Evolutionary conservation across 2,113 vertebrate species (phyloP), one percentile per base, ranked within the genome.

Genomic region (Petrocephalus microphthalmus): DNA sequence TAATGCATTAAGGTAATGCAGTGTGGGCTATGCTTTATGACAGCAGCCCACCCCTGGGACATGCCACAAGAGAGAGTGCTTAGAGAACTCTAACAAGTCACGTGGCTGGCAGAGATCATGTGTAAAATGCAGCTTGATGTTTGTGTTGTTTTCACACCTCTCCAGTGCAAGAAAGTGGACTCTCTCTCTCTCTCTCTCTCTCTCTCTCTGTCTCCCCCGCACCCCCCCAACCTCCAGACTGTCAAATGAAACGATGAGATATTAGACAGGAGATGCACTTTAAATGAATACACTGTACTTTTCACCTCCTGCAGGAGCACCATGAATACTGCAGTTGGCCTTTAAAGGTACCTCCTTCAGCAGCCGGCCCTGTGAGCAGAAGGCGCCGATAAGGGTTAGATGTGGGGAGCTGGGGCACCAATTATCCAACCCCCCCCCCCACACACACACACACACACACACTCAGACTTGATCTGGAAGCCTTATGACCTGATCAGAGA

Each of bases 1-100:
- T 91, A 94, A 92, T 93, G 93, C 92, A 94, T 94, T 93, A 94
- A 91, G 91, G 91, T 93, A 94, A 94, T 94, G 90, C 60, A 2
- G 42, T 90, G 89, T 15, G 78, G 81, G 89, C 7, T 11, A 85
- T 49, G 47, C 93, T 94, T 93, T 93, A 94, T 91, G 93, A 93
- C 92, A 92, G 91, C 19, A 86, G 91, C 88, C 91, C 93, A 92
- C 90, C 92, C 94, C 86, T 93, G 91, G 91, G 92, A 93, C 90
- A 90, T 85, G 84, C 84, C 42, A 56, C 42, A 91, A 93, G 91
- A 91, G 92, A 93, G 91, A 91, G 92, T 91, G 91, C 64, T 45
- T 60, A 1, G 84, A 92, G 89, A 88, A 89, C 90, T 92, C 93
- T 90, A 92, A 94, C 94, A 93, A 94, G 94, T 87, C 13, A 45